Evolutionary conservation across 2,797 vertebrate genomes (phyloP), one percentile per base, ranked within the genome.

Genomic region (Pyrocephalus nanus): DNA sequence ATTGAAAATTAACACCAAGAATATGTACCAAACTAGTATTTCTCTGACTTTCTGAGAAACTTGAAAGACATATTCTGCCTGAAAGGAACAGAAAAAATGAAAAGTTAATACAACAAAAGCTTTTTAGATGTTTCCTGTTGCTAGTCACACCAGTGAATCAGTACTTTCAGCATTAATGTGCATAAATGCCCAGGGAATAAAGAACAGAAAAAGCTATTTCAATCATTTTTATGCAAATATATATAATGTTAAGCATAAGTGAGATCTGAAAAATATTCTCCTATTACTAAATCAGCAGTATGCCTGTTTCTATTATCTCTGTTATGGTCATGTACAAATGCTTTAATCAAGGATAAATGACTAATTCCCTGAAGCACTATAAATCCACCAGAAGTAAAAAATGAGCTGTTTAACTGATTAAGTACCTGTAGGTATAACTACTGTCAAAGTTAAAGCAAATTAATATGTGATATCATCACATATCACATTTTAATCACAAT

Each of bases 311-410:
- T 90, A 26, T 93, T 88, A 58, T 66, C 47, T 92, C 38, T 62
- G 43, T 47, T 77, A 66, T 12, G 53, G 76, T 80, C 55, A 25
- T 23, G 17, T 62, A 73, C 51, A 90, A 92, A 83, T 66, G 69
- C n/a, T 92, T 88, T 93, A 94, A 83, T 88, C 76, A 88, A 76
- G 29, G 40, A 70, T 66, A 79, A 88, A 88, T 76, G 50, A 38
- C 38, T 79, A 12, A 58, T 83, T 90, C 69, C 72, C 79, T 86
- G 40, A 90, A 86, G 43, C 7, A 12, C 38, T 54, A 40, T 62
- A 79, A 92, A 92, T 10, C 17, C 51, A 70, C 34, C 10, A 12
- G 29, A 21, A 70, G 9, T 38, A 79, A 70, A 86, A 86, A 90
- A 55, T 61, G 62, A 79, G 6, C 15, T 85, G 19, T 70, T 62